A percentile compares a stretch with the other conserved stretches of the same genome.
phyloP scores from a whole-genome alignment of 2,113 vertebrate genomes.

The Edolisoma coerulescens region DNA sequence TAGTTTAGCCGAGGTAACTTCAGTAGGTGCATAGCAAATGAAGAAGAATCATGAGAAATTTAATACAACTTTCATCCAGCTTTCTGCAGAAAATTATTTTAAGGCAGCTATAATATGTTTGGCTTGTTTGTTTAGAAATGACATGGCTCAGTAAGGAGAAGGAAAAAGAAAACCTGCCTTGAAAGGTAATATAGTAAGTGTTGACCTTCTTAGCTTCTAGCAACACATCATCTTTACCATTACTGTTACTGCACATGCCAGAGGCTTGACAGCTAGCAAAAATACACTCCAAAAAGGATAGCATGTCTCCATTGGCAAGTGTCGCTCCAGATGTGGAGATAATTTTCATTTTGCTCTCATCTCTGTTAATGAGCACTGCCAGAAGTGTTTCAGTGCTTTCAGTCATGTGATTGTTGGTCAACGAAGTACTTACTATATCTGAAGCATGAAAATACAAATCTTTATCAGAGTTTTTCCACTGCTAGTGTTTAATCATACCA shows the following conservation, averaged over 20 bases:
- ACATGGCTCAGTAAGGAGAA: neutral
- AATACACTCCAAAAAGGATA: neutral
- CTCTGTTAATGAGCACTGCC: neutral
- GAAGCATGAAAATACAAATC: neutral
- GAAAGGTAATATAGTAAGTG: neutral
- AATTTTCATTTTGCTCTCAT: neutral
- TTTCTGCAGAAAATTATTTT: neutral
- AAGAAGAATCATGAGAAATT: neutral
- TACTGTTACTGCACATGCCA: neutral
- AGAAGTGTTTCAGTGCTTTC: neutral
- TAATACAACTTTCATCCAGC: neutral
- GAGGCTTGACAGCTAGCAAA: neutral
- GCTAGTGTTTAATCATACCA: neutral
- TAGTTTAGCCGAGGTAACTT: neutral
- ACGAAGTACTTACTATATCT: neutral
- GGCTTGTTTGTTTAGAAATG: neutral
- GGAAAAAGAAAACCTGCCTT: neutral
- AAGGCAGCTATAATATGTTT: neutral
- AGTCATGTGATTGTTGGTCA: neutral
- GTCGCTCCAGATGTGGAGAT: neutral
- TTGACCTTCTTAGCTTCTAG: neutral
- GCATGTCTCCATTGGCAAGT: accelerated
- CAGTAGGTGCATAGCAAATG: neutral
- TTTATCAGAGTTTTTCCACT: neutral
- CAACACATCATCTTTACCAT: neutral